Base-by-base conservation (phyloP, 2,113 vertebrate species). In the Antidorcas marsupialis region DNA sequence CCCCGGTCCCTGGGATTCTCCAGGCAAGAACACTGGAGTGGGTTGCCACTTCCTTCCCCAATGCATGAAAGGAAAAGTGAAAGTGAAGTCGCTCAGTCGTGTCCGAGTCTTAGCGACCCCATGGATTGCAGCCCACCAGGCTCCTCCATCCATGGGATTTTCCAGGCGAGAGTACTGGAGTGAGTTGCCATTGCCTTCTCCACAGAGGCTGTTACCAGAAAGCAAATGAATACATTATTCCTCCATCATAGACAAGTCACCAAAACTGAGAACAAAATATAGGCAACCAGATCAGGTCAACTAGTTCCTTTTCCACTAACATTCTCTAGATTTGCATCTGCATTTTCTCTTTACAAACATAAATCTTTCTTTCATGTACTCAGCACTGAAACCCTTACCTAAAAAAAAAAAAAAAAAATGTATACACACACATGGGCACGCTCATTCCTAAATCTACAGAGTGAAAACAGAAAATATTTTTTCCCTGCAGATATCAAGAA, bases 391-490 rank as follows among this genome's bases (percentile, higher is more conserved):
- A 43, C 0, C 0, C 17, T 85, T 45, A 79, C 39, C 53, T 25
- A 0, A 7, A 12, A 78, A 59, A 30, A 71, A n/a, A 30, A 71
- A n/a, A n/a, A 30, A 39, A 33, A 64, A 64, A 50, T 50, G 5
- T 59, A 33, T 0, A 71, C 9, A 19, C 2, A 17, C 5, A 55
- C 39, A 76, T 13, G 11, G 11, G 71, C 2, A 13, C 0, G 64
- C n/a, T 52, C 67, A 71, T 71, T 39, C 43, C 45, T n/a, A 36
- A 59, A 64, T 83, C 74, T 76, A 36, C 3, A 71, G 27, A 57
- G 9, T 83, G 28, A 87, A 95, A 74, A 94, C 33, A 76, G 28
- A 87, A 97, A 81, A 94, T 47, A 82, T 25, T 55, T 36, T 94
- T 71, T 91, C 43, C 19, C 60, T 85, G 33, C 19, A 74, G 27